Evolutionary conservation across 2,113 vertebrate species (phyloP), one percentile per base, ranked within the genome.

Genomic region (Datnioides undecimradiatus): DNA sequence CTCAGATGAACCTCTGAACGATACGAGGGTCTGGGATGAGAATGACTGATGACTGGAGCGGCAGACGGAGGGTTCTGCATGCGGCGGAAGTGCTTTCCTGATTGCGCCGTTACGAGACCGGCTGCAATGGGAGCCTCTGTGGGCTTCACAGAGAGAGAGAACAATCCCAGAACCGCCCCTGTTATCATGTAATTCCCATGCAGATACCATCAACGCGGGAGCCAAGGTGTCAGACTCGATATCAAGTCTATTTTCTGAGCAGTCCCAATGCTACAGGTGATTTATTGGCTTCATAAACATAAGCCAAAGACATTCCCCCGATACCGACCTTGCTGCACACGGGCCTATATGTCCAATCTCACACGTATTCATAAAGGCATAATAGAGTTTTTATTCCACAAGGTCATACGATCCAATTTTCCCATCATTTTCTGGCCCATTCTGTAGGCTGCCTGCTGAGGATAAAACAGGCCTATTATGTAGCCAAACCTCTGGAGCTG

Each of bases 401-500:
- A 86, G 69, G 67, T 58, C 49, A 79, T 48, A 19, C 59, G 4
- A 46, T 75, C 62, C 27, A 58, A 52, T 87, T 71, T 51, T 36
- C 55, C 27, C 36, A 46, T 21, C 5, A 38, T 41, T 60, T 74
- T 49, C 8, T 6, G 21, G 29, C 23, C 17, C 17, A 10, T 63
- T 76, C 29, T 76, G 17, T 54, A 38, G 43, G 52, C 83, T 79
- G 58, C 55, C 41, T 36, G 40, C 60, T 27, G 59, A 49, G 49
- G 57, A 84, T 80, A 67, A 82, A 85, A 73, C 45, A 36, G 34
- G 21, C 43, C 29, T 57, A 70, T 87, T 82, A 82, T 49, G 16
- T 52, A 65, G 54, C 68, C 59, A 83, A 88, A 80, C 65, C 85
- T 83, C 87, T 77, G 57, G 67, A 83, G 82, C 33, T 82, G 51